Evolutionary conservation across 2,797 vertebrate genomes (phyloP).

Genomic region (Pangasius mekongensis): DNA sequence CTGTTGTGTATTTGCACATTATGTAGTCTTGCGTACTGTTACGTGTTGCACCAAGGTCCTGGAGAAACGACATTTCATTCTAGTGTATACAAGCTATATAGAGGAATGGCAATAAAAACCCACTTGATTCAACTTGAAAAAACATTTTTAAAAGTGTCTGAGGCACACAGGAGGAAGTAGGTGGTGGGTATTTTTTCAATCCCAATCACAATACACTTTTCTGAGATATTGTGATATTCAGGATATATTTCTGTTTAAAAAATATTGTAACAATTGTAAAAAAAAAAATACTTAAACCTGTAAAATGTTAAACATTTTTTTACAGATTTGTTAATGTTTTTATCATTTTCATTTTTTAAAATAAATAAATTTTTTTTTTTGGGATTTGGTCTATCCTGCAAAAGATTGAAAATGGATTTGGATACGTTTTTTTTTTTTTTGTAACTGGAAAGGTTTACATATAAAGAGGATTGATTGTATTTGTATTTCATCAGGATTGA

Average conservation of each 20-base stretch:
- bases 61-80: too few relatives aligned
- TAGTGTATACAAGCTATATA: too few relatives aligned
- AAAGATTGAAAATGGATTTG: not conserved
- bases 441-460: not conserved
- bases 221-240: not conserved
- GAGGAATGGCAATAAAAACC: too few relatives aligned
- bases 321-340: too few relatives aligned
- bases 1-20: too few relatives aligned
- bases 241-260: not conserved
- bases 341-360: not conserved
- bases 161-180: not conserved
- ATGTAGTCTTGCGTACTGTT: too few relatives aligned
- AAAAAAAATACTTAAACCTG: too few relatives aligned
- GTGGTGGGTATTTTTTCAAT: not conserved
- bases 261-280: too few relatives aligned
- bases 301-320: too few relatives aligned
- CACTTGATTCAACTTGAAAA: too few relatives aligned
- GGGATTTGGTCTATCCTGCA: not conserved
- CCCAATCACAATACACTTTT: not conserved
- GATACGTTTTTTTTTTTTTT: not conserved
- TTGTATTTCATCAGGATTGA: not conserved
- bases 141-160: not conserved
- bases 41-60: too few relatives aligned
- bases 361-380: not conserved
- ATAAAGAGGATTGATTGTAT: not conserved